Base-by-base conservation (phyloP, 1,140 invertebrate species). In the Cyclargus thomasi region DNA sequence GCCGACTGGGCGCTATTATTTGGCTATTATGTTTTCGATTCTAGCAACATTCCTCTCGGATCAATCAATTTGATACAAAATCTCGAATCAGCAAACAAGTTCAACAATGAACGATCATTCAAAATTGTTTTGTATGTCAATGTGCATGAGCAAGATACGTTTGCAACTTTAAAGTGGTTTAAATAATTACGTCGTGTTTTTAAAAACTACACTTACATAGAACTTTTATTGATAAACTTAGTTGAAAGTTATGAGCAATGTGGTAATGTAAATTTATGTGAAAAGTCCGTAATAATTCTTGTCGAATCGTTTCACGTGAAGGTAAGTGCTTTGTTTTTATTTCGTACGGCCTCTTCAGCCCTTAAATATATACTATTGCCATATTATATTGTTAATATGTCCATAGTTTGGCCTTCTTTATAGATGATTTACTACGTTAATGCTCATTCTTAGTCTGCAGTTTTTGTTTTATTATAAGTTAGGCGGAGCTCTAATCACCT, bases 301-400 rank as follows among this genome's bases (percentile, higher is more conserved):
- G 53, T 17, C 8, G n/a, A 3, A n/a, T 16, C n/a, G 7, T 55
- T 55, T 55, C 53, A 17, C 1, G 0, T 55, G 18, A 55, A 55
- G 53, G 53, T 55, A 55, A 17, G 53, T 55, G 47, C 47, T 55
- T 55, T 55, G 53, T 18, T 55, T 55, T 55, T 55, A 55, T 18
- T 18, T 17, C n/a, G 7, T n/a, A 55, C 53, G 6, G 5, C 14
- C n/a, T 20, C 53, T 55, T 29, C 29, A 7, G 29, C 29, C 29
- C 29, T 29, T 29, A 29, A 29, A 29, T 29, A 5, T 29, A 29
- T 29, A 29, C 29, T 7, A 29, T 6, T 29, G 8, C 29, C 2
- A 29, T 29, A 29, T 7, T 7, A 29, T 29, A n/a, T n/a, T n/a
- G n/a, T n/a, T n/a, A n/a, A n/a, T 29, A 29, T 29, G 29, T 7